Percentiles rank a stretch among this genome's conserved stretches.
phyloP scores from a whole-genome alignment of 23 tunicate species.

The Trididemnum miniatum region DNA sequence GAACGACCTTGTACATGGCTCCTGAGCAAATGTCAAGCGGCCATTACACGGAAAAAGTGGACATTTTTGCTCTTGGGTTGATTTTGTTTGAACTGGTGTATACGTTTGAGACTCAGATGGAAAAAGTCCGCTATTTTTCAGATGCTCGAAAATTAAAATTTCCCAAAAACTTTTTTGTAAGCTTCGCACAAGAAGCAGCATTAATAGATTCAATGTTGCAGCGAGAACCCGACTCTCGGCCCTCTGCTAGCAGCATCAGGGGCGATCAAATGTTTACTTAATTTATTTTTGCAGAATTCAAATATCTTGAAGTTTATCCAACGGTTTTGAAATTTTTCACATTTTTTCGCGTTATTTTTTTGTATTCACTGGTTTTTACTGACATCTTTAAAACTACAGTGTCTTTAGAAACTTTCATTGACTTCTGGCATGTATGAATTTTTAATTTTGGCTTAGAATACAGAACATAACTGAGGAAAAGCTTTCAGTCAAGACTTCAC shows the following conservation, averaged over 20 bases:
- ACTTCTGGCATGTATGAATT: no score
- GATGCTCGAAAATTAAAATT: constrained; percentile 67
- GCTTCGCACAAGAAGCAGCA: constrained; percentile 39
- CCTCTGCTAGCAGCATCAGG: constrained; percentile 56
- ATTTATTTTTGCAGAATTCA: background rate
- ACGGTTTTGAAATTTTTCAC: no score
- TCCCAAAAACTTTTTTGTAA: constrained; percentile 35
- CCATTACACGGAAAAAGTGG: constrained; percentile 76
- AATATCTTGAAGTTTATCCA: background rate
- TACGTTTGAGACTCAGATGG: constrained; percentile 83
- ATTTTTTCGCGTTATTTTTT: no score
- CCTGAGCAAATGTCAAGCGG: constrained; percentile 92
- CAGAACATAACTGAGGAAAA: no score
- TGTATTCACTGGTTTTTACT: no score
- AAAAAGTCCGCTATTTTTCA: constrained; percentile 52
- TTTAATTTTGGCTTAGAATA: no score
- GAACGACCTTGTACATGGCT: constrained; percentile 92
- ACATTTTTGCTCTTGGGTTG: constrained; percentile 86
- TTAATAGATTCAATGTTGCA: constrained; percentile 52
- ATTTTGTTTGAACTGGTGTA: constrained; percentile 65
- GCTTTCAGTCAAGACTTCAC: no score
- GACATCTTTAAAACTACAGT: no score
- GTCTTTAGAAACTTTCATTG: no score
- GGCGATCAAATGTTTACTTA: constrained; percentile 34
- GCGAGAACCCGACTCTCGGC: constrained; percentile 40